A percentile compares a stretch with the other conserved stretches of the same genome.
phyloP scores from a whole-genome alignment of 2,113 vertebrate genomes.

The Empidonax traillii region DNA sequence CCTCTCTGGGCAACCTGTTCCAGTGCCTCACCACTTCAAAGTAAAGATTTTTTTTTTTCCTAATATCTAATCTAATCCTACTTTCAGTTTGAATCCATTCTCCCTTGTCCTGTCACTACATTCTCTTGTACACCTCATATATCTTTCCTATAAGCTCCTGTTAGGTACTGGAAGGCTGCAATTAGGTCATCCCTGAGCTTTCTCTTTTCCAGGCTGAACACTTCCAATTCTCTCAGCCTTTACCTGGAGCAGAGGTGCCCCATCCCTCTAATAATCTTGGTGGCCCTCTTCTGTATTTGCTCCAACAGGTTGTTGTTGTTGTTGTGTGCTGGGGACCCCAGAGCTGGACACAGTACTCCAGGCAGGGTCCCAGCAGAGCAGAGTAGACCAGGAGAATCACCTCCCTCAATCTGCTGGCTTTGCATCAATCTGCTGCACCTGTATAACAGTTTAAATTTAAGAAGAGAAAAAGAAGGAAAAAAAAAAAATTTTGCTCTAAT shows the following conservation, averaged over 20 bases:
- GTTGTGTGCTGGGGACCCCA: not conserved
- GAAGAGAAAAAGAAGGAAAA: not conserved
- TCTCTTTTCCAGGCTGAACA: not conserved
- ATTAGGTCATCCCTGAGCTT: not conserved
- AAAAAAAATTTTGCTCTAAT: not conserved
- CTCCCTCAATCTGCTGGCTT: not conserved
- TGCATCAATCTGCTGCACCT: not conserved
- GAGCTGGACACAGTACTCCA: not conserved
- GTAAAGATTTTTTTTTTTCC: not conserved
- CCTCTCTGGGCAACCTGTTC: not conserved
- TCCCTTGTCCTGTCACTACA: not conserved
- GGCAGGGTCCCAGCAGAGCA: not conserved
- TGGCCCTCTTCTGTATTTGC: not conserved
- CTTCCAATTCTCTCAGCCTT: fast-evolving
- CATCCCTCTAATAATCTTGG: not conserved
- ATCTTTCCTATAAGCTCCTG: not conserved
- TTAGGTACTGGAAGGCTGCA: not conserved
- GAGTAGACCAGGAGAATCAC: not conserved
- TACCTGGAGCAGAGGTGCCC: not conserved
- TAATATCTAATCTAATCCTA: not conserved
- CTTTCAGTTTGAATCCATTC: not conserved
- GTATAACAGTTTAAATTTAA: not conserved
- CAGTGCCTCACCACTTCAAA: not conserved
- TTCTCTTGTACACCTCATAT: not conserved
- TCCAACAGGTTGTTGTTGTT: not conserved